Percentiles rank a stretch among this genome's conserved stretches.
phyloP scores from a whole-genome alignment of 2,888 invertebrate species.

The Tipula vernalis region DNA sequence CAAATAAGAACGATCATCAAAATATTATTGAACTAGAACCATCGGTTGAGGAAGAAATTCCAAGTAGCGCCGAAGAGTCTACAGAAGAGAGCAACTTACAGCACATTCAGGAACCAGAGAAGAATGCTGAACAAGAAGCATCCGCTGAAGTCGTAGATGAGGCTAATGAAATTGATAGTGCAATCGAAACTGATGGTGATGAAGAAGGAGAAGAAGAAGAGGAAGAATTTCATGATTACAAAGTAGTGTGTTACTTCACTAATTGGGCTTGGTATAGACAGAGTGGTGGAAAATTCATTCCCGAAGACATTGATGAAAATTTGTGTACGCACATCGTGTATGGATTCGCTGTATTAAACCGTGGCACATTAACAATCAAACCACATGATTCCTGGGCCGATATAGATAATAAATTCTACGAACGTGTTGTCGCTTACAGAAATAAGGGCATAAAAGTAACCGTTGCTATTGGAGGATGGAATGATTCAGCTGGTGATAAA shows the following conservation, averaged over 20 bases:
- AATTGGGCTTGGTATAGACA: slow-evolving; percentile 93
- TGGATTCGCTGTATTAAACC: slow-evolving; percentile 79
- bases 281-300: slow-evolving; percentile 65
- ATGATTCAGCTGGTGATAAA: slow-evolving; percentile 82
- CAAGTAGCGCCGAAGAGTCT: background rate
- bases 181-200: slow-evolving; percentile 23
- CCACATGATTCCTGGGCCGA: slow-evolving; percentile 84
- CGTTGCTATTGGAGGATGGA: slow-evolving; percentile 90
- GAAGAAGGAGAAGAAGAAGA: slow-evolving; percentile 13
- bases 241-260: slow-evolving; percentile 83
- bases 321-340: slow-evolving; percentile 87
- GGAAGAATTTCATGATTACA: slow-evolving; percentile 38
- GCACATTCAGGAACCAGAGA: background rate
- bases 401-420: slow-evolving; percentile 83
- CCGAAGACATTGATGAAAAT: slow-evolving; percentile 69
- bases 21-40: background rate
- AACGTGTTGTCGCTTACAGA: slow-evolving; percentile 64
- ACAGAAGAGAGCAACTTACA: background rate
- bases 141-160: background rate
- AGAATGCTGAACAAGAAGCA: background rate
- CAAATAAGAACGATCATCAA: slow-evolving; percentile 20
- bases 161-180: background rate
- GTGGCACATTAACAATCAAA: slow-evolving; percentile 59
- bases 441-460: slow-evolving; percentile 64
- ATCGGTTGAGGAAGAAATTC: slow-evolving; percentile 19